Percentiles rank a stretch among this genome's conserved stretches.
These are phyloP conservation scores for Plemyria rubiginata DNA, from an alignment of 2,888 invertebrate species.

Conservation along the genomic window DNA sequence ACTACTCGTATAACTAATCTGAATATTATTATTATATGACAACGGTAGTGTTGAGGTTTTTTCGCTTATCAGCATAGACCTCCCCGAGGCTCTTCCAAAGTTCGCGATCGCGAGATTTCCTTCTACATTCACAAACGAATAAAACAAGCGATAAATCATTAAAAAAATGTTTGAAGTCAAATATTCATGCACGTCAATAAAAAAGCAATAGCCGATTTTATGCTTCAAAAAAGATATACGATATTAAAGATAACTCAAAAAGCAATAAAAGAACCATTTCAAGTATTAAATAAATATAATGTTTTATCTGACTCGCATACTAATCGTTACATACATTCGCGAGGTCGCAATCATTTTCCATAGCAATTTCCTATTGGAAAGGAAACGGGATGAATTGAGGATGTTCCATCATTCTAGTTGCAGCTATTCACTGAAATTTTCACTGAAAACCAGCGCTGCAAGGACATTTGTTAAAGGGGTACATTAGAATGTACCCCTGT, in stretches of 20 bases:
- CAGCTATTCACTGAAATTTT: neutral
- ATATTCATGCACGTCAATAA: neutral
- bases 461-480: no score
- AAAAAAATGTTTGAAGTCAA: neutral
- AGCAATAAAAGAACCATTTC: conserved; percentile 24
- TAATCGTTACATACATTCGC: conserved; percentile 27
- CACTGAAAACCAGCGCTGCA: no score
- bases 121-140: neutral
- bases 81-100: no score
- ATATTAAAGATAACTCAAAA: conserved; percentile 21
- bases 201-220: conserved; percentile 2
- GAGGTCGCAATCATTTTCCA: conserved; percentile 26
- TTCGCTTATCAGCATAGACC: no score
- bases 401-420: conserved; percentile 31
- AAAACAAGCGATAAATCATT: neutral
- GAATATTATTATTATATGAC: no score
- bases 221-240: neutral
- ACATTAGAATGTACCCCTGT: no score
- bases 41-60: no score
- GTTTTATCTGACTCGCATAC: conserved; percentile 23
- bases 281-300: conserved; percentile 20
- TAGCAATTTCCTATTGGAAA: conserved; percentile 36
- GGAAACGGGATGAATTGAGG: conserved; percentile 33
- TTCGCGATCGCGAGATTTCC: no score
- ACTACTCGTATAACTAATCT: no score